phyloP scores from a whole-genome alignment of 2,797 vertebrate genomes.

The Myripristis murdjan region DNA sequence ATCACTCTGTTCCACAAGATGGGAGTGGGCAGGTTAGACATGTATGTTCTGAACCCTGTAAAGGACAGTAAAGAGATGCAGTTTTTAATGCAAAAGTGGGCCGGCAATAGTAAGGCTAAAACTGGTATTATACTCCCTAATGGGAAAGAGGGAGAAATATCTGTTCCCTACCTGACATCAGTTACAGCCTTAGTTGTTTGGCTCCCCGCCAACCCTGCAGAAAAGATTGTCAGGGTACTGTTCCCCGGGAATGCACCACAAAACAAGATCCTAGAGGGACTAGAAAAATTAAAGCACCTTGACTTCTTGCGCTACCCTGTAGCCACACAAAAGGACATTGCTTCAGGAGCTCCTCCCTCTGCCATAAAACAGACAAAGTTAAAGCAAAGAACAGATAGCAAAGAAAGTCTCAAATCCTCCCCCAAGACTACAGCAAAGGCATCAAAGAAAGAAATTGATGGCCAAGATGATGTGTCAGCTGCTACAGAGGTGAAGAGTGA shows the following conservation, averaged over 20 bases:
- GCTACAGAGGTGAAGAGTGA: conserved; percentile 90
- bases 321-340: conserved; percentile 95
- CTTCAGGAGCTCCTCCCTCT: conserved; percentile 88
- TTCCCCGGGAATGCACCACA: conserved; percentile 99
- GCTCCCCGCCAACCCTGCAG: conserved; percentile 95
- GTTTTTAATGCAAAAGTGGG: conserved; percentile 99
- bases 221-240: conserved; percentile 96
- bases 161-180: conserved; percentile 97
- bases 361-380: conserved; percentile 94
- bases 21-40: conserved; percentile 97
- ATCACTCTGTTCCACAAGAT: conserved; percentile 99
- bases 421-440: conserved; percentile 89
- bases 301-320: conserved; percentile 96
- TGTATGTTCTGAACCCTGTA: conserved; percentile 97
- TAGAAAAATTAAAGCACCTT: conserved; percentile 96
- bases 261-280: conserved; percentile 97
- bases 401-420: conserved; percentile 96
- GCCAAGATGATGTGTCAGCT: conserved; percentile 85
- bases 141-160: conserved; percentile 98
- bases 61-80: conserved; percentile 99
- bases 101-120: conserved; percentile 98
- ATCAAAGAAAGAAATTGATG: conserved; percentile 89
- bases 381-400: conserved; percentile 97
- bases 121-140: conserved; percentile 95
- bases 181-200: conserved; percentile 97